Evolutionary conservation across 2,888 invertebrate genomes (phyloP).

Genomic region (Bimastos eiseni): DNA sequence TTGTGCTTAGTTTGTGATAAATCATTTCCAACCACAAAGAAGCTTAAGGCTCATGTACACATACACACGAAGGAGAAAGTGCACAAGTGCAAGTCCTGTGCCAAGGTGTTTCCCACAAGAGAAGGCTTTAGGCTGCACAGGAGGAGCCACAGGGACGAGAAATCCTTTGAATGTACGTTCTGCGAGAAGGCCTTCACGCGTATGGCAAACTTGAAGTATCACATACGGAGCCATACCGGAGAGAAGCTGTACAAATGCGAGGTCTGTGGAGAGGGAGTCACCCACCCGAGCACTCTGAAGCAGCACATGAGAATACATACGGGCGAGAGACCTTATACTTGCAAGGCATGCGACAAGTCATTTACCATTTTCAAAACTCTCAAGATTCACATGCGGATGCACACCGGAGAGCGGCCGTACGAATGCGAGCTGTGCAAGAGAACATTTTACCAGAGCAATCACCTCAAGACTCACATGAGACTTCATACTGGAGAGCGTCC

Average conservation of each 20-base stretch:
- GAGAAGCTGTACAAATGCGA: constrained; percentile 98
- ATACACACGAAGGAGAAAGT: not conserved
- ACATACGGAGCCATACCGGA: constrained; percentile 75
- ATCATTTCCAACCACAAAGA: not conserved
- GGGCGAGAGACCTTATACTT: not conserved
- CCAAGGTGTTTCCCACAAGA: not conserved
- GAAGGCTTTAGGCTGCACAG: constrained; percentile 13
- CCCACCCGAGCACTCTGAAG: not conserved
- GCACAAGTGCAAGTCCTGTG: not conserved
- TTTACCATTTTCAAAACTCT: constrained; percentile 7
- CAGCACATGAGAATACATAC: constrained; percentile 6
- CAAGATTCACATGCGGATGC: not conserved
- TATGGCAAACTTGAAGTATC: constrained; percentile 95
- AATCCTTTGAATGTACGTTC: constrained; percentile 31
- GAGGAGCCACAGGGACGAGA: not conserved
- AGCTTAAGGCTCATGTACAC: not conserved
- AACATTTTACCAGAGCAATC: constrained; percentile 13
- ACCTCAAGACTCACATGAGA: constrained; percentile 13
- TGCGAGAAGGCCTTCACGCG: constrained; percentile 96
- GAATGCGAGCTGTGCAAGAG: constrained; percentile 6
- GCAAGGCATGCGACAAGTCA: not conserved
- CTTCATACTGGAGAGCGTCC: constrained; percentile 3
- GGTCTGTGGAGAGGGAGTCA: constrained; percentile 64
- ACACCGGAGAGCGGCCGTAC: not conserved
- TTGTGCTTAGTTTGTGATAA: constrained; percentile 1